Evolutionary conservation across 2,888 invertebrate species (phyloP), one percentile per base, ranked within the genome.

Genomic region (Ophion slaviceki): DNA sequence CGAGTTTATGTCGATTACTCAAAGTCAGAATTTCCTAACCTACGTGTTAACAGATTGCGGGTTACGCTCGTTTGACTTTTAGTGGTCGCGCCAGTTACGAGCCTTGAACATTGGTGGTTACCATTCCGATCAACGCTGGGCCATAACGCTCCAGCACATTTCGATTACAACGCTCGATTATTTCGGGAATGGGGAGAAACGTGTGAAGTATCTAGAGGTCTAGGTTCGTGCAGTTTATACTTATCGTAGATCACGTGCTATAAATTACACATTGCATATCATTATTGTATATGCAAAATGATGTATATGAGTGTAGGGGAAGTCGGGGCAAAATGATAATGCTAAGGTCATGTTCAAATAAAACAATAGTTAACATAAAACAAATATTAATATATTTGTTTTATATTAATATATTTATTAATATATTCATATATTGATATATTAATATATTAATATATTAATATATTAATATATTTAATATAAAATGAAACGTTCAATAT

Each of bases 1-100:
- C 36, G 57, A 57, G 64, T 36, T 20, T 17, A 64, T 45, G 67
- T 47, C 45, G 24, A 75, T 61, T 45, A 64, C 45, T 62, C 75
- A 45, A 62, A 74, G 74, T 74, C 61, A 75, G 62, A 75, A 62
- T 28, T 45, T 62, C 28, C 17, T 28, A 62, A 62, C 17, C 28
- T 64, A 14, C 28, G 61, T 17, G n/a, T 8, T 62, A 62, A 64
- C 75, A 28, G 62, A 75, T 45, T 62, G 47, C 1, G 40, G 40
- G 57, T 47, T 75, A 17, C 47, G 47, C 75, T 47, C 17, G n/a
- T 45, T 62, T 8, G 62, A 45, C 47, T 62, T 75, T 28, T 14
- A n/a, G 11, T 32, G 28, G 62, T 64, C 14, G 10, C n/a, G 57
- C n/a, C n/a, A 36, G 36, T 40, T 24, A 24, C 36, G 36, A 74